Conservation (phyloP, 1,140 invertebrate genomes). For the Nephotettix cincticeps region DNA sequence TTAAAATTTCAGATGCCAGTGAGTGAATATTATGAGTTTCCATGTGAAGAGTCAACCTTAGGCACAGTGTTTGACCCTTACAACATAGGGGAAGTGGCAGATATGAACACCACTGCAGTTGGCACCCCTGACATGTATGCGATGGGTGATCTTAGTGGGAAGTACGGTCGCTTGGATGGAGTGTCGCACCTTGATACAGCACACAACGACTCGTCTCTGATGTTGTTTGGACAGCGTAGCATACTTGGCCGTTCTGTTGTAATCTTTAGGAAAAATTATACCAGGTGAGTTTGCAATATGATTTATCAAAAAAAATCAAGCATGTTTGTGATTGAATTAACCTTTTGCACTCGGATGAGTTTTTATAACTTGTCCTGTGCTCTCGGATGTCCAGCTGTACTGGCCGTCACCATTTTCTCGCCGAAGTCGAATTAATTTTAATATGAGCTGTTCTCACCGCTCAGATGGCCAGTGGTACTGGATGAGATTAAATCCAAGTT, state of each 20-base stretch:
- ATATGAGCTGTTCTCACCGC: too few species aligned
- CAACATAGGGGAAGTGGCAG: neutral
- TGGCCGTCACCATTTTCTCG: too few species aligned
- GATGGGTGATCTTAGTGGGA: slow-evolving; percentile 87
- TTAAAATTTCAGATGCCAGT: slow-evolving; percentile 64
- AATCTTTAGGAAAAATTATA: slow-evolving; percentile 69
- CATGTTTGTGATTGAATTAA: too few species aligned
- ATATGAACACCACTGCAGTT: neutral
- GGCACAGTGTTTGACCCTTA: slow-evolving; percentile 82
- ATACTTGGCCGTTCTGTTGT: slow-evolving; percentile 87
- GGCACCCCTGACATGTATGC: slow-evolving; percentile 83
- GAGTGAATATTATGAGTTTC: slow-evolving; percentile 78
- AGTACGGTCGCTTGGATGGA: slow-evolving; percentile 74
- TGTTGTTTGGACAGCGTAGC: slow-evolving; percentile 79
- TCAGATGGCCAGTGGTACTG: too few species aligned
- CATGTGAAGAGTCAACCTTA: slow-evolving; percentile 79
- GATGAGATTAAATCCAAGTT: too few species aligned
- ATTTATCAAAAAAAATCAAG: too few species aligned
- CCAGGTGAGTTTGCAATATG: too few species aligned
- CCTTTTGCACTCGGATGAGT: too few species aligned
- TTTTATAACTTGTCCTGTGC: too few species aligned
- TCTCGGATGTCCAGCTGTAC: too few species aligned
- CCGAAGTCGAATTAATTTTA: too few species aligned
- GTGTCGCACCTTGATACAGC: slow-evolving; percentile 49
- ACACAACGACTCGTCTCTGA: slow-evolving; percentile 82